phyloP scores from a whole-genome alignment of 2,888 invertebrate genomes.

The Odontomyia ornata region DNA sequence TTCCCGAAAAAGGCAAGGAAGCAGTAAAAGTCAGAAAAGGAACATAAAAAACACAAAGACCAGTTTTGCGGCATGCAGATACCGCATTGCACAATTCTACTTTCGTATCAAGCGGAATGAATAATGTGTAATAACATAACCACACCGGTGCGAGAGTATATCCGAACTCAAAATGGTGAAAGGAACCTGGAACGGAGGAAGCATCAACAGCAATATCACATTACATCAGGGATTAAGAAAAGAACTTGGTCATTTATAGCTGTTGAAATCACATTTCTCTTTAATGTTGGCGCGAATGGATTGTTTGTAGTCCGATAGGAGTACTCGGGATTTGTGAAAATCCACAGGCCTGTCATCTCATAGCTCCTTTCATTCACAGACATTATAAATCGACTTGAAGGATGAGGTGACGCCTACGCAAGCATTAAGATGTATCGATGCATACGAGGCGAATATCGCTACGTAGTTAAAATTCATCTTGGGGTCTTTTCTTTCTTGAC shows the following conservation, averaged over 20 bases:
- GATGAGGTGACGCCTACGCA: too few relatives aligned
- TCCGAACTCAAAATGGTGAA: background rate
- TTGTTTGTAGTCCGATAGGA: background rate
- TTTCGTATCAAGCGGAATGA: background rate
- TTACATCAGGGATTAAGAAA: constrained; percentile 17
- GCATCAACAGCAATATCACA: background rate
- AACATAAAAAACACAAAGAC: constrained; percentile 21
- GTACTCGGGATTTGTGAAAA: too few relatives aligned
- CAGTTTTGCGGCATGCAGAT: constrained; percentile 3
- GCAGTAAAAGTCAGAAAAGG: constrained; percentile 25
- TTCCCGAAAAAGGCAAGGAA: background rate
- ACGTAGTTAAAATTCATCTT: too few relatives aligned
- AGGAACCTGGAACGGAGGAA: background rate
- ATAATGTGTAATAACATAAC: constrained; percentile 28
- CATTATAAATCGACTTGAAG: too few relatives aligned
- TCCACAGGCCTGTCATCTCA: too few relatives aligned
- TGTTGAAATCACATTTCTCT: constrained; percentile 1
- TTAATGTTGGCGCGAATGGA: background rate
- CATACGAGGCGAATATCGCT: too few relatives aligned
- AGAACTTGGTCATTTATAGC: constrained; percentile 20
- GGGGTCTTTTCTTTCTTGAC: too few relatives aligned
- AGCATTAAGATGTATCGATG: too few relatives aligned
- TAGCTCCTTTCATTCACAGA: too few relatives aligned
- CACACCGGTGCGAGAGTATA: constrained; percentile 21
- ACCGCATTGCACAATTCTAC: constrained; percentile 32